Evolutionary conservation across 2,888 invertebrate genomes (phyloP), one percentile per base, ranked within the genome.

Genomic region (Tridacna gigas): DNA sequence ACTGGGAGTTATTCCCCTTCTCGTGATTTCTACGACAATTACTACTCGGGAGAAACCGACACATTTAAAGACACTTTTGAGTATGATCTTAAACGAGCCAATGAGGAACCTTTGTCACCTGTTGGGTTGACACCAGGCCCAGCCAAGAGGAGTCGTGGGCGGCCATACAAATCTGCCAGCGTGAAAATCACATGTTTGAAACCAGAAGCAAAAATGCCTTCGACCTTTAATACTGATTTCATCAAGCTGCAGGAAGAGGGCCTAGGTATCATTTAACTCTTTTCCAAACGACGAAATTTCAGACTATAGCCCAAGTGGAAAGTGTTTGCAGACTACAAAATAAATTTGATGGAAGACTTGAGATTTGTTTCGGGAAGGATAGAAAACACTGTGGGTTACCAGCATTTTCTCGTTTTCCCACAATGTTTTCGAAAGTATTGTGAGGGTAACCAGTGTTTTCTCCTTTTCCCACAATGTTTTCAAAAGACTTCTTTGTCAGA

Each of bases 171-270:
- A 69, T 82, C 85, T 22, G 88, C 79, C n/a, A 83, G 79, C 60
- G 88, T 88, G 48, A 88, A 88, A 77, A 83, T 88, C 69, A 88
- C 88, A 12, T 88, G 88, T 60, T 56, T 88, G 47, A 74, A 81
- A 75, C 88, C 85, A n/a, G 85, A 88, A 61, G 85, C 83, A 37
- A 75, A 77, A n/a, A 65, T 80, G 22, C 60, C 82, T 2, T 79
- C 83, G 7, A 84, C 85, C 5, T 65, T 87, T 22, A 84, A 82
- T 5, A 82, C 83, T 11, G 88, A 88, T 47, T 85, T 88, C 61
- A 77, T 66, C 25, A 88, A 82, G 66, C 74, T 88, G 18, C 87
- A 88, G 65, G 88, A 85, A 37, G 88, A 88, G 67, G 88, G 80
- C 25, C 74, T 88, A 28, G 85, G 88, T 88, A 83, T 45, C n/a